Conservation (phyloP, 2,797 vertebrate species). For the Lagodon rhomboides region DNA sequence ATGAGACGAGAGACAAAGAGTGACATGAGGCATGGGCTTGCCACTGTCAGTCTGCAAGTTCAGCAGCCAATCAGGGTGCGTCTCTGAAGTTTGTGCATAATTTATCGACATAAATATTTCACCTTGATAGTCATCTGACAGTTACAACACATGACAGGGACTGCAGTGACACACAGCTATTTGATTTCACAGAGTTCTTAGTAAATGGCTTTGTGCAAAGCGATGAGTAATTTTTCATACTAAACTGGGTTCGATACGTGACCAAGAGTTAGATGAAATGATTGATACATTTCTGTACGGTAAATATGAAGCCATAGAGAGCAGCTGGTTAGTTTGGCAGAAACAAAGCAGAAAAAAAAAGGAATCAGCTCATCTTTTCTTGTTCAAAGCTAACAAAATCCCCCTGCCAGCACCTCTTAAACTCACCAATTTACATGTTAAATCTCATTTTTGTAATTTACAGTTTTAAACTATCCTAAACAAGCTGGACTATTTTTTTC, state of each 20-base stretch:
- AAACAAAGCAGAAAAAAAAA: background rate
- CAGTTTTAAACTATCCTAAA: background rate
- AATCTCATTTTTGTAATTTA: background rate
- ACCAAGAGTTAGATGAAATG: background rate
- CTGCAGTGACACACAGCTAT: background rate
- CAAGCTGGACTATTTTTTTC: background rate
- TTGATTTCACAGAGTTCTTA: background rate
- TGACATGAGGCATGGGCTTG: conserved; percentile 32
- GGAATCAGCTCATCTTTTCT: background rate
- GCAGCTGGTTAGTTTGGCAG: background rate
- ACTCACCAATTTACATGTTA: background rate
- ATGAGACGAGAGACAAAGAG: background rate
- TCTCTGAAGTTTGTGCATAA: background rate
- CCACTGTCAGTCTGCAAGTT: conserved; percentile 2
- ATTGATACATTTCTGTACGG: background rate
- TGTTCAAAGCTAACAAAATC: background rate
- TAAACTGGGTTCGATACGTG: background rate
- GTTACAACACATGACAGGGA: conserved; percentile 5
- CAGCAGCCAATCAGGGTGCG: conserved; percentile 55
- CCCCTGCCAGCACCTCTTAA: background rate
- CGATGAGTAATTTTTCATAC: too few relatives aligned
- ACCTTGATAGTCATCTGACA: background rate
- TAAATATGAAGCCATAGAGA: background rate
- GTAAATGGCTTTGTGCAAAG: too few relatives aligned
- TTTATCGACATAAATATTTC: conserved; percentile 3